A percentile compares a stretch with the other conserved stretches of the same genome.
phyloP scores from a whole-genome alignment of 2,113 vertebrate species.

The Recurvirostra avosetta region DNA sequence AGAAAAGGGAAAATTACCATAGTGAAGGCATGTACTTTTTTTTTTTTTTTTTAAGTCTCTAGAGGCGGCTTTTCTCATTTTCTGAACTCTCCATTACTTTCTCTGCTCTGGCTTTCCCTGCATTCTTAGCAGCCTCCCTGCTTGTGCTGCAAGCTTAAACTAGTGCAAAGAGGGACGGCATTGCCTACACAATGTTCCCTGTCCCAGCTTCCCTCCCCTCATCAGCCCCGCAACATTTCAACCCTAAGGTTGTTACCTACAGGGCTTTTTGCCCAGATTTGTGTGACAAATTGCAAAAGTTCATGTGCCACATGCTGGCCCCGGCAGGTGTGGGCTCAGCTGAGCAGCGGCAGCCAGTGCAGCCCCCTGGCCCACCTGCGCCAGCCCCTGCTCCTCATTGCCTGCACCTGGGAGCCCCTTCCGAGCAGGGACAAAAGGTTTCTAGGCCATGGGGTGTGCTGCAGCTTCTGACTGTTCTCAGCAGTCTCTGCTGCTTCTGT shows the following conservation, averaged over 20 bases:
- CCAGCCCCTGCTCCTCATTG: not conserved
- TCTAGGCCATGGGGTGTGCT: fast-evolving
- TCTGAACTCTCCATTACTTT: not conserved
- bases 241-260: not conserved
- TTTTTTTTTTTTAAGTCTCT: not conserved
- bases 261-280: not conserved
- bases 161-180: not conserved
- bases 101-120: not conserved
- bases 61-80: not conserved
- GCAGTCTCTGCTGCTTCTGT: not conserved
- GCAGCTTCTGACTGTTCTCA: not conserved
- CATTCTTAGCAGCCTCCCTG: not conserved
- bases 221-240: not conserved
- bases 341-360: not conserved
- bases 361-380: not conserved
- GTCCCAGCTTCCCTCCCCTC: not conserved
- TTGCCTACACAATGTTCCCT: not conserved
- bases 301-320: fast-evolving
- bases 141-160: not conserved
- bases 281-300: not conserved
- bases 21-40: not conserved
- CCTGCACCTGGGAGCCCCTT: not conserved
- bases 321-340: not conserved
- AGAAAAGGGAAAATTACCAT: not conserved
- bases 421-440: not conserved